Percentiles rank a stretch among this genome's conserved stretches.
Conservation (phyloP, 2,113 vertebrate genomes). For the Erpornis zantholeuca region DNA sequence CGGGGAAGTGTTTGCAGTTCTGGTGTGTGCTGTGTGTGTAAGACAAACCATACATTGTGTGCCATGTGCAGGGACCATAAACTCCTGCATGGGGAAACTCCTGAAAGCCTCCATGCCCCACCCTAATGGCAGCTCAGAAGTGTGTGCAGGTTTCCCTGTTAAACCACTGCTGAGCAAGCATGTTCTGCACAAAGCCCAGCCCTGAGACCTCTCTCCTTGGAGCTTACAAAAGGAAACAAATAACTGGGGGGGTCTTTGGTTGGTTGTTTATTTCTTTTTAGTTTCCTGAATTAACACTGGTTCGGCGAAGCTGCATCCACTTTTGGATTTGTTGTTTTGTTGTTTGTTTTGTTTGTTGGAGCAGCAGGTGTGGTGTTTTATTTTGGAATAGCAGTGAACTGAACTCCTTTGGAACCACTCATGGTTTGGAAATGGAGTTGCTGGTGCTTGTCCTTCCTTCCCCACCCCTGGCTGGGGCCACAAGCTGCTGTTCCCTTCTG, state of each 20-base stretch:
- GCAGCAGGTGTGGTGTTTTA: neutral
- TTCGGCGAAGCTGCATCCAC: neutral
- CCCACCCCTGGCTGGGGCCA: accelerated
- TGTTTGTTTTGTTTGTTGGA: neutral
- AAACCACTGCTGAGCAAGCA: neutral
- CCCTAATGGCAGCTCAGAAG: too few species aligned
- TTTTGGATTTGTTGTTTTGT: too few species aligned
- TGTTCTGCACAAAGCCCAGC: neutral
- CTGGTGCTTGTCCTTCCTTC: neutral
- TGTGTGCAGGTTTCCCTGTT: neutral
- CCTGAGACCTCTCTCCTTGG: neutral
- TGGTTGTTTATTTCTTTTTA: neutral
- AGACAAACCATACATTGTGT: neutral
- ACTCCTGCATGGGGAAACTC: too few species aligned
- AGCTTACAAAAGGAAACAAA: neutral
- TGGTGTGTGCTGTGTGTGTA: neutral
- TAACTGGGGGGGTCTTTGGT: neutral
- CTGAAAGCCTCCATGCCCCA: too few species aligned
- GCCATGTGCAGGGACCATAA: neutral
- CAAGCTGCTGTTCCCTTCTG: neutral
- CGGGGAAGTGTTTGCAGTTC: neutral
- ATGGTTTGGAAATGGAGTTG: neutral
- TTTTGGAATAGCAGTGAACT: neutral
- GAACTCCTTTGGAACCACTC: neutral
- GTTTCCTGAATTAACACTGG: neutral